Evolutionary conservation across 2,888 invertebrate genomes (phyloP).

Genomic region (Tryphoninae sp.): DNA sequence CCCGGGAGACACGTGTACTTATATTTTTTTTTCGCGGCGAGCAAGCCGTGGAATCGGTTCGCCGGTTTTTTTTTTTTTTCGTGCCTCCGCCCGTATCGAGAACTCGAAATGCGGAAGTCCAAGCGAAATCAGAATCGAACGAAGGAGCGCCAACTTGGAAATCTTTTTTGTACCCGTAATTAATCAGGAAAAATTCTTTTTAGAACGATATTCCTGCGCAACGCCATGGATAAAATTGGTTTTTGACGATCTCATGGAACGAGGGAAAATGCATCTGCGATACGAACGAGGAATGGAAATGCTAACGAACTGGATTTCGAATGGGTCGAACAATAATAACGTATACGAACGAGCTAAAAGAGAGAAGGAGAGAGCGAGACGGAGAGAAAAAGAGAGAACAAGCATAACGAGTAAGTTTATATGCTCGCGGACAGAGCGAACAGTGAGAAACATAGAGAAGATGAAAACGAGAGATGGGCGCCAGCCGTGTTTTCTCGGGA

Average conservation of each 20-base stretch:
- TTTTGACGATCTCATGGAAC: neutral
- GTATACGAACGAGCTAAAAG: neutral
- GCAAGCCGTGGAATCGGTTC: conserved; percentile 1
- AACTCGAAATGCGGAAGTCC: neutral
- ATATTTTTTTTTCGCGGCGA: neutral
- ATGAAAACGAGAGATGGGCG: conserved; percentile 33
- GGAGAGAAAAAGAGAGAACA: neutral
- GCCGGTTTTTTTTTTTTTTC: conserved; percentile 7
- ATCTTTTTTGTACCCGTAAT: neutral
- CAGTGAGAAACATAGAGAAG: conserved; percentile 44
- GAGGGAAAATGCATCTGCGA: neutral
- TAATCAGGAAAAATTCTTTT: conserved; percentile 10
- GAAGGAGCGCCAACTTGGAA: neutral
- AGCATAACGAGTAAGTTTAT: conserved; percentile 54
- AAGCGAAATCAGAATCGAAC: neutral
- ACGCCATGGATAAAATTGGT: neutral
- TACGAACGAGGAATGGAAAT: neutral
- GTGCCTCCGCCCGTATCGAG: neutral
- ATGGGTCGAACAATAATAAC: conserved; percentile 44
- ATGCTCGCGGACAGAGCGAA: conserved; percentile 42
- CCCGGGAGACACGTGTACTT: conserved; percentile 9
- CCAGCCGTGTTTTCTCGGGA: conserved; percentile 33
- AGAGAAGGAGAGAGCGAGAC: neutral
- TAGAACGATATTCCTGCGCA: neutral
- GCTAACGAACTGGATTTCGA: conserved; percentile 6